Evolutionary conservation across 2,113 vertebrate genomes (phyloP).

Genomic region (Bos javanicus): DNA sequence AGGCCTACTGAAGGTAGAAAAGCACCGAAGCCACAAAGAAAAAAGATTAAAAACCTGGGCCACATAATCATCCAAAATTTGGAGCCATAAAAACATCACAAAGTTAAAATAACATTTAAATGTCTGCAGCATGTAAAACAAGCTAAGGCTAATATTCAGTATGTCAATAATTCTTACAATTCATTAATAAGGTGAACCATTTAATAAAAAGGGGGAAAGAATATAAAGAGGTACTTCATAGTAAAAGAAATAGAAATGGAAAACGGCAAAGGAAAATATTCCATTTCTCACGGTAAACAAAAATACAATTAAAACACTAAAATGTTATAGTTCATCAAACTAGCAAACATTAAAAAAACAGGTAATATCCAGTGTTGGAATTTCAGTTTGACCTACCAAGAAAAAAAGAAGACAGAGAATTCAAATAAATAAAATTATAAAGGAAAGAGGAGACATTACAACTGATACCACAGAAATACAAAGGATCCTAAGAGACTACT

Average conservation of each 20-base stretch:
- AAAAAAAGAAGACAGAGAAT: not conserved
- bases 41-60: not conserved
- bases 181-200: not conserved
- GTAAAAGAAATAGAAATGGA: not conserved
- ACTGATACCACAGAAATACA: not conserved
- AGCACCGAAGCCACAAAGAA: not conserved
- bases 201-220: not conserved
- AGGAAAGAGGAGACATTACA: not conserved
- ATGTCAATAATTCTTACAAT: not conserved
- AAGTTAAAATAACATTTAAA: not conserved
- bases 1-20: not conserved
- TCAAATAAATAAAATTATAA: not conserved
- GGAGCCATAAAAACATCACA: not conserved
- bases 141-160: not conserved
- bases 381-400: not conserved
- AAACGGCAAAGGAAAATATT: not conserved
- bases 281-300: not conserved
- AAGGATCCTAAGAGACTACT: not conserved
- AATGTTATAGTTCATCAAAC: not conserved
- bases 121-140: not conserved
- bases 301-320: not conserved
- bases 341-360: not conserved
- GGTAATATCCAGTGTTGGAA: not conserved
- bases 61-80: not conserved
- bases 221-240: not conserved